Evolutionary conservation across 2,797 vertebrate genomes (phyloP).

Genomic region (Schizopygopsis malacanthus): DNA sequence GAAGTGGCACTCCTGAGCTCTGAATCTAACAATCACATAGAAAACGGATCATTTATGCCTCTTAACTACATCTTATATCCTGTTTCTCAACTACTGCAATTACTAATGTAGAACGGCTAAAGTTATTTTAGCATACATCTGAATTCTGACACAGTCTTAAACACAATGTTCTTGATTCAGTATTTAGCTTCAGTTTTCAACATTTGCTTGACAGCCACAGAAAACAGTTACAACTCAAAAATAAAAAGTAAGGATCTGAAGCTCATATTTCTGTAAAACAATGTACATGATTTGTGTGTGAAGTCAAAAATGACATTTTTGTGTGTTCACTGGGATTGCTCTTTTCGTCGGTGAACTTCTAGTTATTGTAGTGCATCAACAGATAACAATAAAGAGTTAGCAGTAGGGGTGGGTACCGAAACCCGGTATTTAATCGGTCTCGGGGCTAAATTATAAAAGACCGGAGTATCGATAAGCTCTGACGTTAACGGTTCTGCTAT

Average conservation of each 20-base stretch:
- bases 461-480: too few relatives aligned
- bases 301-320: neutral
- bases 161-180: too few relatives aligned
- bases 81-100: too few relatives aligned
- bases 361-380: neutral
- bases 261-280: neutral
- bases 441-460: too few relatives aligned
- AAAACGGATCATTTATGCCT: slow-evolving; percentile 10
- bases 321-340: neutral
- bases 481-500: too few relatives aligned
- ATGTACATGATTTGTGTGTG: neutral
- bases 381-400: neutral
- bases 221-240: neutral
- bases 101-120: too few relatives aligned
- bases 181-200: too few relatives aligned
- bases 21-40: neutral
- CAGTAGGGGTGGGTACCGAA: too few relatives aligned
- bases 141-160: slow-evolving; percentile 21
- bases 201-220: neutral
- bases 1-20: slow-evolving; percentile 68
- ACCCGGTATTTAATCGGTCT: too few relatives aligned
- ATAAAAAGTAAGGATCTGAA: neutral
- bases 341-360: neutral
- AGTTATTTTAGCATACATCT: neutral
- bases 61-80: too few relatives aligned